phyloP scores from a whole-genome alignment of 2,797 vertebrate species.

The Hippoglossus hippoglossus region DNA sequence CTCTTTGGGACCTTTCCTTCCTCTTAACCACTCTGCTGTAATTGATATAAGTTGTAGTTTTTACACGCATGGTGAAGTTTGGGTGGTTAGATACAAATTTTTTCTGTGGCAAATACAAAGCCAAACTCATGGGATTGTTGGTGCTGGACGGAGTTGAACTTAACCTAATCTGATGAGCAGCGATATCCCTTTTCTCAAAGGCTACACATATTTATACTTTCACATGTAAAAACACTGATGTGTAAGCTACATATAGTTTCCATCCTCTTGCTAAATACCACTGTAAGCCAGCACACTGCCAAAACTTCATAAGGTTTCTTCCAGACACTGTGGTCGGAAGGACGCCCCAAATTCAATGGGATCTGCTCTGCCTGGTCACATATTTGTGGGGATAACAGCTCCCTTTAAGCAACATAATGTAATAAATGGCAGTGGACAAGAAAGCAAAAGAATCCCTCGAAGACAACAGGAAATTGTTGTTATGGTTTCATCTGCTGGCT shows the following conservation, averaged over 20 bases:
- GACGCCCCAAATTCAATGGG: conserved; percentile 37
- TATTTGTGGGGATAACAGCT: conserved; percentile 51
- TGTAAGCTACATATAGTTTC: conserved; percentile 28
- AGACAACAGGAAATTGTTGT: conserved; percentile 82
- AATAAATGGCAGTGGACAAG: conserved; percentile 60
- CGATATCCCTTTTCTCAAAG: neutral
- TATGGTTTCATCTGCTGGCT: conserved; percentile 59
- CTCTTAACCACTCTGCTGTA: too few species aligned
- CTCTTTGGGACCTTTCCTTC: too few species aligned
- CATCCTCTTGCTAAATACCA: neutral
- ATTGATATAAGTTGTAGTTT: too few species aligned
- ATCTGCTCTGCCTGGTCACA: conserved; percentile 43
- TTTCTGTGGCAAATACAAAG: neutral
- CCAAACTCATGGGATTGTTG: neutral
- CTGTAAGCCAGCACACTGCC: conserved; percentile 14
- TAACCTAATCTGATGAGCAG: neutral
- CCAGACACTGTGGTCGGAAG: conserved; percentile 45
- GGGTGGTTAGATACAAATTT: too few species aligned
- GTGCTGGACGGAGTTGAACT: too few species aligned
- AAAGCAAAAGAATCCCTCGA: conserved; percentile 52
- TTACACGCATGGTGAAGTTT: too few species aligned
- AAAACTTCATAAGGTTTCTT: conserved; percentile 23
- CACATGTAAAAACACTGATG: conserved; percentile 1
- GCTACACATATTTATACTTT: neutral
- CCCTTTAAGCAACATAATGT: conserved; percentile 62